phyloP scores from a whole-genome alignment of 1,140 invertebrate genomes.

The Drosophila rufa region DNA sequence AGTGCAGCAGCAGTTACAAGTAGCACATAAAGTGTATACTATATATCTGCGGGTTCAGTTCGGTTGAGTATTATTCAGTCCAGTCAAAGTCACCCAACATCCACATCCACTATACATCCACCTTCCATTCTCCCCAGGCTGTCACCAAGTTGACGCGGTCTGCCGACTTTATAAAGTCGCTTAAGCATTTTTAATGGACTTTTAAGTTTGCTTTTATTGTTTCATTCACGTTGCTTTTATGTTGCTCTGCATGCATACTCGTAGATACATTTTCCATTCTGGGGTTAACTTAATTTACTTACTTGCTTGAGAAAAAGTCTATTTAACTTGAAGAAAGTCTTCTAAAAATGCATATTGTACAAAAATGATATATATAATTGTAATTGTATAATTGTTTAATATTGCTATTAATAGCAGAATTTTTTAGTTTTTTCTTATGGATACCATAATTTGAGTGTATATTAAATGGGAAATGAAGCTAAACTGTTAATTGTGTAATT shows the following conservation, averaged over 20 bases:
- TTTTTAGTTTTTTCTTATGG: too few species aligned
- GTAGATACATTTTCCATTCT: background rate
- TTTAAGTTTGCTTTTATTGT: conserved; percentile 80
- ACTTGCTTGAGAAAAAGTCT: background rate
- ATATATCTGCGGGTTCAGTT: conserved; percentile 34
- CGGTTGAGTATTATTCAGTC: conserved; percentile 37
- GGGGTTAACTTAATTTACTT: background rate
- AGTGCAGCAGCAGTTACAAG: conserved; percentile 7
- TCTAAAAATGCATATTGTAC: background rate
- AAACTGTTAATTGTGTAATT: too few species aligned
- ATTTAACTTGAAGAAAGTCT: background rate
- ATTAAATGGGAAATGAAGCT: too few species aligned
- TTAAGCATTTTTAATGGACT: conserved; percentile 80
- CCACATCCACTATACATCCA: conserved; percentile 12
- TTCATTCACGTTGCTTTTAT: conserved; percentile 50
- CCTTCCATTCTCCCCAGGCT: conserved; percentile 5
- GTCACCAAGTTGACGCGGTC: conserved; percentile 67
- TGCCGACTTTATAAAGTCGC: conserved; percentile 73
- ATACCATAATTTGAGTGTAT: too few species aligned
- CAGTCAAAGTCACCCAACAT: conserved; percentile 27
- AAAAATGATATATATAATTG: background rate
- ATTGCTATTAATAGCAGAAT: background rate
- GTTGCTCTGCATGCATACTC: conserved; percentile 22
- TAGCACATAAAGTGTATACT: conserved; percentile 38
- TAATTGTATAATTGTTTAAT: background rate